phyloP scores from a whole-genome alignment of 2,797 vertebrate genomes.

The Microchirus variegatus region DNA sequence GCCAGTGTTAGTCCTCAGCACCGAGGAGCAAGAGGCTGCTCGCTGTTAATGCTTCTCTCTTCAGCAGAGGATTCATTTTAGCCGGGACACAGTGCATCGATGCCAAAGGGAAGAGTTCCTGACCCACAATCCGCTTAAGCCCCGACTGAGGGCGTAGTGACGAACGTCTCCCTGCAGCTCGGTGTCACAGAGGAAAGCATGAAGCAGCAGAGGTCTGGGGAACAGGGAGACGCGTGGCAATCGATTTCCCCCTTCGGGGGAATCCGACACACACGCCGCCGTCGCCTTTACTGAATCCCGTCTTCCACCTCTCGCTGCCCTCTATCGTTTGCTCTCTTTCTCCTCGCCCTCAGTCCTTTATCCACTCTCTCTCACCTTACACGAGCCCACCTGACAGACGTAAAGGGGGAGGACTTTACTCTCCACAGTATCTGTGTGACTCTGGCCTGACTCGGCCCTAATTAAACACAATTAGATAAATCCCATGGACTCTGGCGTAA shows the following conservation, averaged over 20 bases:
- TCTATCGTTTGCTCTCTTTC: conserved; percentile 34
- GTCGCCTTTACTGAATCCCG: conserved; percentile 55
- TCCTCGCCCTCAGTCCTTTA: conserved; percentile 26
- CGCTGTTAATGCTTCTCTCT: conserved; percentile 74
- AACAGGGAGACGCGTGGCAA: conserved; percentile 70
- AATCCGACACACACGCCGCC: conserved; percentile 63
- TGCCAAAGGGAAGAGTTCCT: conserved; percentile 72
- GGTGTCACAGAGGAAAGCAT: conserved; percentile 67
- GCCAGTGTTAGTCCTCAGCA: conserved; percentile 61
- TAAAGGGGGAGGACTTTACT: conserved; percentile 51
- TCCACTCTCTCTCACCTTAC: conserved; percentile 31
- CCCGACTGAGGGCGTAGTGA: conserved; percentile 72
- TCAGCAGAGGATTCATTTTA: conserved; percentile 74
- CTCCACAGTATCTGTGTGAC: conserved; percentile 58
- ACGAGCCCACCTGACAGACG: conserved; percentile 43
- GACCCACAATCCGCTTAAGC: conserved; percentile 78
- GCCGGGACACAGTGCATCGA: conserved; percentile 67
- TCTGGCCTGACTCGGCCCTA: conserved; percentile 74
- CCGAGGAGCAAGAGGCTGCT: conserved; percentile 63
- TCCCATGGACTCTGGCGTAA: conserved; percentile 76
- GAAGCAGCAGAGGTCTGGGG: conserved; percentile 68
- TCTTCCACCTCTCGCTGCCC: conserved; percentile 61
- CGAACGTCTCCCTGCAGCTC: conserved; percentile 68
- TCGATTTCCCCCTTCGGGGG: conserved; percentile 73
- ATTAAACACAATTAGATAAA: conserved; percentile 85